A percentile compares a stretch with the other conserved stretches of the same genome.
Conservation (phyloP, 2,113 vertebrate species). For the Orthonyx spaldingii region DNA sequence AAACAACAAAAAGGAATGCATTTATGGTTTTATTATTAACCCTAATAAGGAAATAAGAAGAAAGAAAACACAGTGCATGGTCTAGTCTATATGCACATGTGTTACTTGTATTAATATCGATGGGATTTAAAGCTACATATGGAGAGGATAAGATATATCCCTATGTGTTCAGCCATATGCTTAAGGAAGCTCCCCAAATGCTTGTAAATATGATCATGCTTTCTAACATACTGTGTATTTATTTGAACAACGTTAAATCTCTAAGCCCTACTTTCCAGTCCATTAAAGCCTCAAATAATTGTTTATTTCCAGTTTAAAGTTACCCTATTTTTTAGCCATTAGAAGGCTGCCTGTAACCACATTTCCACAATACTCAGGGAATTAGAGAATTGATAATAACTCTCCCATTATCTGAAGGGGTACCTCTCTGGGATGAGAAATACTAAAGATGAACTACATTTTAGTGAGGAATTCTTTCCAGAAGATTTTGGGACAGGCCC, state of each 20-base stretch:
- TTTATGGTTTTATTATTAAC: constrained; percentile 53
- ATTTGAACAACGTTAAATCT: constrained; percentile 28
- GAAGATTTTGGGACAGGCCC: constrained; percentile 28
- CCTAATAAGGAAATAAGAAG: constrained; percentile 30
- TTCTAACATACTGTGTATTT: constrained; percentile 29
- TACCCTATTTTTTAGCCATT: constrained; percentile 30
- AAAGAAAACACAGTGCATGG: background rate
- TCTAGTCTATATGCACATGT: constrained; percentile 7
- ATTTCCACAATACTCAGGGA: constrained; percentile 47
- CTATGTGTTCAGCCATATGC: constrained; percentile 17
- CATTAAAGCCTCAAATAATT: constrained; percentile 57
- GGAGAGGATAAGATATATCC: constrained; percentile 39
- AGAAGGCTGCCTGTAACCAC: constrained; percentile 10
- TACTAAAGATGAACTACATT: constrained; percentile 21
- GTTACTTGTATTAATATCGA: constrained; percentile 15
- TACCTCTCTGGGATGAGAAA: constrained; percentile 7
- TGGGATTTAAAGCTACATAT: constrained; percentile 48
- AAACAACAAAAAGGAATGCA: constrained; percentile 19
- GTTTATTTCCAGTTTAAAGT: constrained; percentile 61
- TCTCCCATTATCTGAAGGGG: background rate
- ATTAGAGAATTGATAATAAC: constrained; percentile 38
- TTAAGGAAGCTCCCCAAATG: constrained; percentile 54
- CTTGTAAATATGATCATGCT: constrained; percentile 51
- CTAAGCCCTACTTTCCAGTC: constrained; percentile 50
- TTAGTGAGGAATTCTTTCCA: constrained; percentile 34